Base-by-base conservation (phyloP, 2,797 vertebrate species). In the Hozukius guyotensis region DNA sequence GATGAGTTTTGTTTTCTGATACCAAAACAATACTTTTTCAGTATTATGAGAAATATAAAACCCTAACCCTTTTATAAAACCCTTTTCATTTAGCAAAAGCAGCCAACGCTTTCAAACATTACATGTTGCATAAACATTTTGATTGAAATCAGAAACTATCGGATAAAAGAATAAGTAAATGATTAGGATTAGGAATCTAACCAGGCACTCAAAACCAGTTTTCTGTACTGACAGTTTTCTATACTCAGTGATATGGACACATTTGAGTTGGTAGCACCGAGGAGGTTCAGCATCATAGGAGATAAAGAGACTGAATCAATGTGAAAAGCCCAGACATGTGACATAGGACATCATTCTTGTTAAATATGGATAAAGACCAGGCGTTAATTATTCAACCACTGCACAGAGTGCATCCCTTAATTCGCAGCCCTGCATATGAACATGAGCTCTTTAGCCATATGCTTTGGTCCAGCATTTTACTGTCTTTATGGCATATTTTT, bases 321-420 rank as follows among this genome's bases (percentile, higher is more conserved):
- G 80, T 85, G 85, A 82, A 86, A 83, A 78, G 65, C 53, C n/a
- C 20, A 59, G 27, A 73, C 78, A 71, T 63, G 42, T 5, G 46
- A 64, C 80, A 76, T 8, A 27, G 70, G 81, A n/a, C 70, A 72
- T 61, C 57, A 55, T 20, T 70, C 71, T 85, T 63, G 60, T 95
- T 88, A 94, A 95, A 93, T 91, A 94, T 95, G 67, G 63, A 96
- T 93, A 84, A 88, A 83, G 83, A 84, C 11, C 77, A 74, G 60
- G 9, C 63, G 72, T 93, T 38, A 86, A 94, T 89, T 87, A 93
- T 94, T 93, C 66, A 94, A 57, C 53, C 12, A 3, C 34, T 61
- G 70, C 63, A 75, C 60, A 66, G 36, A 73, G 49, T 83, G 65
- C 57, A 72, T 75, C 77, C 61, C 18, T 82, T 72, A 53, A 68